Conservation (phyloP, 2,113 vertebrate species). For the Sapayoa aenigma region DNA sequence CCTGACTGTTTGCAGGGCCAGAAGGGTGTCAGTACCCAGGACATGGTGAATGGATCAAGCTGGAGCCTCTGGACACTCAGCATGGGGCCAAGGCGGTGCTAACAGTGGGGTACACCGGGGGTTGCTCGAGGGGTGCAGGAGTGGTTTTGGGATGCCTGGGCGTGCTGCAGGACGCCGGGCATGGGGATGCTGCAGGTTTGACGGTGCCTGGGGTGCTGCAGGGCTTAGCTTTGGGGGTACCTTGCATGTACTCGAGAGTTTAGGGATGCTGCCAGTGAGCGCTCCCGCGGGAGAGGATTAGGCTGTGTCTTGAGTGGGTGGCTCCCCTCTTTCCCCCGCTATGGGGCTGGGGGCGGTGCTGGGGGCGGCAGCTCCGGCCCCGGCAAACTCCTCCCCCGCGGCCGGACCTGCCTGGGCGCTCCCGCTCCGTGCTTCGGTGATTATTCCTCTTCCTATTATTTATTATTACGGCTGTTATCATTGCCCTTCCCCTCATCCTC, state of each 20-base stretch:
- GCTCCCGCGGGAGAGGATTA: not conserved
- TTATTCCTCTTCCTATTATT: not conserved
- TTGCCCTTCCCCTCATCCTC: not conserved
- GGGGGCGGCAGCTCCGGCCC: not conserved
- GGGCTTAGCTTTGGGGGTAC: not conserved
- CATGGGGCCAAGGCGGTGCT: accelerated
- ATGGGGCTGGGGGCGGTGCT: not conserved
- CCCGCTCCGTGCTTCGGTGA: not conserved
- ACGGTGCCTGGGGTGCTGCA: not conserved
- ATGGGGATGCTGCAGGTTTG: not conserved
- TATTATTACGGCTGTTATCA: not conserved
- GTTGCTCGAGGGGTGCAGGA: not conserved
- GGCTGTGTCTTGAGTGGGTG: not conserved
- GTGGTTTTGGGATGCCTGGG: not conserved
- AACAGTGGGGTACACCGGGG: not conserved
- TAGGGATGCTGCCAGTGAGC: not conserved
- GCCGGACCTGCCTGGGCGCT: slow-evolving; percentile 3
- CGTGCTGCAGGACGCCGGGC: not conserved
- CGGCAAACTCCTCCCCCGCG: not conserved
- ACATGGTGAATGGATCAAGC: not conserved
- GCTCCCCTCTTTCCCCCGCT: not conserved
- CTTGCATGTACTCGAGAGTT: not conserved
- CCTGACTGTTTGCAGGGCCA: not conserved
- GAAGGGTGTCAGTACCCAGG: not conserved
- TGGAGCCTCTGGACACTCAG: not conserved